Conservation (phyloP, 2,113 vertebrate species). For the Poeciliopsis occidentalis region DNA sequence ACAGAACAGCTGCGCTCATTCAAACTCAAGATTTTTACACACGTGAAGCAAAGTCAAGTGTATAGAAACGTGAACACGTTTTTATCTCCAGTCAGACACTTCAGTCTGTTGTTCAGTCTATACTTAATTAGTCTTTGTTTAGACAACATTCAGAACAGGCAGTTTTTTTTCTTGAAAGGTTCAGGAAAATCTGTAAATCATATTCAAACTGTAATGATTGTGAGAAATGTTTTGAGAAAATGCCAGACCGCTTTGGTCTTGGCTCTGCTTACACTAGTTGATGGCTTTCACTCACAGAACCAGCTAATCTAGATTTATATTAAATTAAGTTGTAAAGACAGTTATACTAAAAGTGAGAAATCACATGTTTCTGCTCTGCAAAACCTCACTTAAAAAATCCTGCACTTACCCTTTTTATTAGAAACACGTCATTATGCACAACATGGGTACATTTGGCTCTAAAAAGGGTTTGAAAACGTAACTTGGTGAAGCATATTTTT, state of each 20-base stretch:
- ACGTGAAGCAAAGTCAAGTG: not conserved
- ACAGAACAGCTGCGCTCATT: conserved; percentile 28
- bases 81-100: no score
- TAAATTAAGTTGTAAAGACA: not conserved
- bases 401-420: conserved; percentile 25
- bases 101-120: no score
- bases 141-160: no score
- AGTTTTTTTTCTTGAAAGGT: no score
- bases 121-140: no score
- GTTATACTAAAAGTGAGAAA: not conserved
- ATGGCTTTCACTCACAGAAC: not conserved
- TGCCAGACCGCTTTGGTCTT: not conserved
- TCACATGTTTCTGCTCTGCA: conserved; percentile 25
- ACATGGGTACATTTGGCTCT: conserved; percentile 22
- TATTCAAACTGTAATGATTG: no score
- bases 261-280: not conserved
- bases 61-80: conserved; percentile 28
- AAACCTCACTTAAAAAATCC: not conserved
- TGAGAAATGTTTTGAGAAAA: not conserved
- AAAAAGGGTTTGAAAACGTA: conserved; percentile 9
- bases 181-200: no score
- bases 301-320: not conserved
- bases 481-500: not conserved
- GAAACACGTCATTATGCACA: conserved; percentile 27
- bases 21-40: not conserved